Conservation (phyloP, 2,113 vertebrate species). For the Melanerpes formicivorus region DNA sequence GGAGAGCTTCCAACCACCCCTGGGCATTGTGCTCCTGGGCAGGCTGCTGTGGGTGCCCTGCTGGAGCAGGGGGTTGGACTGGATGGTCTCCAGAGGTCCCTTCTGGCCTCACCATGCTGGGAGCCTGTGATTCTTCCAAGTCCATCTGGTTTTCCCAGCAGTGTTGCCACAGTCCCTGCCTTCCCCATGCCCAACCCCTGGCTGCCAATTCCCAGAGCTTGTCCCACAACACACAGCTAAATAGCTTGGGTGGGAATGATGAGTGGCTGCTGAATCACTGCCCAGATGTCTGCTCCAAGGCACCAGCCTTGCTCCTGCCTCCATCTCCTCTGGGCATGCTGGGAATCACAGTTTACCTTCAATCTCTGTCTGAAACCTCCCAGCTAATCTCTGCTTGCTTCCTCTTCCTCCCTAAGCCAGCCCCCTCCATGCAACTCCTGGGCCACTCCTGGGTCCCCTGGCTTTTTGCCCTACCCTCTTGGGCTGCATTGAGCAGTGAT, state of each 20-base stretch:
- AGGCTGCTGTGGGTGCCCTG: too few species aligned
- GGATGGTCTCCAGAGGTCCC: too few species aligned
- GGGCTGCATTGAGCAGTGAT: not conserved
- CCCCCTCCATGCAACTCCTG: not conserved
- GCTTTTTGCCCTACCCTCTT: not conserved
- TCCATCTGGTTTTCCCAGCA: not conserved
- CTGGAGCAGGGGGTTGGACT: too few species aligned
- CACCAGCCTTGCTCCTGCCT: not conserved
- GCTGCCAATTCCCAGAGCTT: not conserved
- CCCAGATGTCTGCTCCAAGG: not conserved
- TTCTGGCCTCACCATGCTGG: too few species aligned
- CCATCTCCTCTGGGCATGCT: not conserved
- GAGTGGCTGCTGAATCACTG: not conserved
- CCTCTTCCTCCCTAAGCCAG: not conserved
- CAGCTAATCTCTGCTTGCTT: not conserved
- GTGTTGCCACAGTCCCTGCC: not conserved
- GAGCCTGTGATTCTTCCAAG: too few species aligned
- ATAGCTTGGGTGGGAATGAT: not conserved
- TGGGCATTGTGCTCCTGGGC: too few species aligned
- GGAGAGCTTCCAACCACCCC: too few species aligned
- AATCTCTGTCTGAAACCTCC: not conserved
- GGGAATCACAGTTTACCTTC: not conserved
- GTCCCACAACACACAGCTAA: not conserved
- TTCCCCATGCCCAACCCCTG: not conserved
- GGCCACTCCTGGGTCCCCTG: not conserved